Evolutionary conservation across 2,113 vertebrate genomes (phyloP).

Genomic region (Ctenodactylus gundi): DNA sequence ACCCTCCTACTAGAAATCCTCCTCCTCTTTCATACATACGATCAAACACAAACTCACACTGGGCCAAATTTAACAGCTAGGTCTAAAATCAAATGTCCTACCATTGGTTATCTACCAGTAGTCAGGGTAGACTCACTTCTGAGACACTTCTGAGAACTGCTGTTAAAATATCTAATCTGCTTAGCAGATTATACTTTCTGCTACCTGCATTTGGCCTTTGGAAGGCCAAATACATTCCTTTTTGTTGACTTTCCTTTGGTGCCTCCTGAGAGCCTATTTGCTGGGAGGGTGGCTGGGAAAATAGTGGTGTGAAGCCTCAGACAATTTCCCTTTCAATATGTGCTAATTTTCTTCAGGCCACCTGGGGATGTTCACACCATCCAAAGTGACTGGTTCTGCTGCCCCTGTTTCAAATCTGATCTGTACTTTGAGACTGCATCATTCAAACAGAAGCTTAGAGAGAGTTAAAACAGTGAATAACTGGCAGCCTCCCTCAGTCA

Average conservation of each 20-base stretch:
- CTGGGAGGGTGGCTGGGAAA: constrained; percentile 37
- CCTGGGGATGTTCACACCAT: background rate
- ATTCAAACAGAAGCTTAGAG: background rate
- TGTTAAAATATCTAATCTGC: constrained; percentile 39
- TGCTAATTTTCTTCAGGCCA: constrained; percentile 22
- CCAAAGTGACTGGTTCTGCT: background rate
- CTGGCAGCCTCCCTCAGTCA: background rate
- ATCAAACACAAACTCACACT: background rate
- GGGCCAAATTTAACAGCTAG: background rate
- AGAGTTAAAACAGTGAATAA: background rate
- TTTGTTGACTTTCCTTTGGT: background rate
- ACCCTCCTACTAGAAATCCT: background rate
- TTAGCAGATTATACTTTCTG: background rate
- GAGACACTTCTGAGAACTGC: constrained; percentile 15
- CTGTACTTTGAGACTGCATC: background rate
- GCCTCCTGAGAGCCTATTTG: background rate
- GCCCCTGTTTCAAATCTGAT: background rate
- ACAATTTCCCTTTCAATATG: background rate
- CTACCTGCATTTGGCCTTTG: background rate
- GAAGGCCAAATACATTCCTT: background rate
- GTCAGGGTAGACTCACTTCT: background rate
- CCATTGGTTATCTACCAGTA: background rate
- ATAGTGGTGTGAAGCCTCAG: background rate
- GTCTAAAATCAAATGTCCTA: constrained; percentile 26
- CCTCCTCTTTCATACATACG: background rate